Conservation (phyloP, 2,113 vertebrate genomes). For the Emydura subglobosa region DNA sequence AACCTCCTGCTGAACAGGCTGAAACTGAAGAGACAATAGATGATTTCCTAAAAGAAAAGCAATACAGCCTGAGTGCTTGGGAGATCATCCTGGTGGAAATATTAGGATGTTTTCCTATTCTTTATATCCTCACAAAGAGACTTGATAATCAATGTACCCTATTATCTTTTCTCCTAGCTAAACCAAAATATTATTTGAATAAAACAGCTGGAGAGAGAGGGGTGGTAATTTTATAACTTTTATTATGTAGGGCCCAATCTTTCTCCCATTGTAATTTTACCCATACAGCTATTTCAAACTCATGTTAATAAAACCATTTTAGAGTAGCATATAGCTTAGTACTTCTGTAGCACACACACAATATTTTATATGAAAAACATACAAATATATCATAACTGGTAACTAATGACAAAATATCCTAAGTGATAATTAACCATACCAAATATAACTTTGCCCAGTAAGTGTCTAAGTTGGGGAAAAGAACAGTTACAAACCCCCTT, state of each 20-base stretch:
- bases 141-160: conserved; percentile 2
- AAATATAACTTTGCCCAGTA: too few species aligned
- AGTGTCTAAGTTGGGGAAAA: too few species aligned
- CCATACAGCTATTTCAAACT: neutral
- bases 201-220: neutral
- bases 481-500: too few species aligned
- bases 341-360: neutral
- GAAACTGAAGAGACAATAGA: conserved; percentile 40
- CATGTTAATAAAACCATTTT: neutral
- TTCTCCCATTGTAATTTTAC: neutral
- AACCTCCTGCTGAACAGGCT: neutral
- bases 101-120: conserved; percentile 4
- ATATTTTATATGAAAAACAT: too few species aligned
- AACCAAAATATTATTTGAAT: neutral
- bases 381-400: too few species aligned
- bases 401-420: too few species aligned
- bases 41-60: conserved; percentile 32
- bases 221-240: neutral
- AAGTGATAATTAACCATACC: too few species aligned
- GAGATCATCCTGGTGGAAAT: conserved; percentile 37
- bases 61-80: conserved; percentile 35
- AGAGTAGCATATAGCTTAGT: neutral
- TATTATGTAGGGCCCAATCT: neutral
- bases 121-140: conserved; percentile 1
- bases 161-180: neutral